Percentiles rank a stretch among this genome's conserved stretches.
Evolutionary conservation across 2,113 vertebrate species (phyloP).

Genomic region (Archocentrus centrarchus): DNA sequence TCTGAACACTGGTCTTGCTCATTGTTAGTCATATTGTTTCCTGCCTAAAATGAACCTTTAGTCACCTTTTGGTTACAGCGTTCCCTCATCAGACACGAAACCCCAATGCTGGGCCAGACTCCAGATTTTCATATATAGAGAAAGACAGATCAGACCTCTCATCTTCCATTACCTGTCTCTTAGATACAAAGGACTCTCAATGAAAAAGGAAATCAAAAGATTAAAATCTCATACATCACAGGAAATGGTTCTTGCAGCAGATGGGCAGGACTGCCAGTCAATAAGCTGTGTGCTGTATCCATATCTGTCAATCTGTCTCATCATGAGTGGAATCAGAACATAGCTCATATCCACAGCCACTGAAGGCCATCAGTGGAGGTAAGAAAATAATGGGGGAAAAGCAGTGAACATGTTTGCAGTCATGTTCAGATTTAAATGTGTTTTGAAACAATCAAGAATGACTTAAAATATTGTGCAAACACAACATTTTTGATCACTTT

Average conservation of each 20-base stretch:
- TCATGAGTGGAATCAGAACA: slow-evolving; percentile 2
- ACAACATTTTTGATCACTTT: not conserved
- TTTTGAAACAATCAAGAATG: not conserved
- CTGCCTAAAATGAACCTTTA: not conserved
- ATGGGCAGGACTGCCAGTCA: not conserved
- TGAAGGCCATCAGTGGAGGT: not conserved
- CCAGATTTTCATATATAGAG: not conserved
- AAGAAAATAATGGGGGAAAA: slow-evolving; percentile 21
- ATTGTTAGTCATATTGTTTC: not conserved
- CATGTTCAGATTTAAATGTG: not conserved
- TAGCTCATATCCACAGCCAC: not conserved
- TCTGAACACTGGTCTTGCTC: not conserved
- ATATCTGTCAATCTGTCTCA: slow-evolving; percentile 38
- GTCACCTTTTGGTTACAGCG: not conserved
- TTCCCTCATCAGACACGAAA: not conserved
- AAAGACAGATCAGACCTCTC: not conserved
- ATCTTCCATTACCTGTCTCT: slow-evolving; percentile 29
- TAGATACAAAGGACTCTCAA: slow-evolving; percentile 10
- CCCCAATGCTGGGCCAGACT: not conserved
- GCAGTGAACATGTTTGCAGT: not conserved
- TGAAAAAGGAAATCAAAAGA: slow-evolving; percentile 72
- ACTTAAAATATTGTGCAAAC: not conserved
- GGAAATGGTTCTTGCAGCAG: slow-evolving; percentile 47
- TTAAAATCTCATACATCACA: slow-evolving; percentile 39
- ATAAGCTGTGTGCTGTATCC: slow-evolving; percentile 12